phyloP scores from a whole-genome alignment of 2,797 vertebrate species.

The Halcyon smyrnensis region DNA sequence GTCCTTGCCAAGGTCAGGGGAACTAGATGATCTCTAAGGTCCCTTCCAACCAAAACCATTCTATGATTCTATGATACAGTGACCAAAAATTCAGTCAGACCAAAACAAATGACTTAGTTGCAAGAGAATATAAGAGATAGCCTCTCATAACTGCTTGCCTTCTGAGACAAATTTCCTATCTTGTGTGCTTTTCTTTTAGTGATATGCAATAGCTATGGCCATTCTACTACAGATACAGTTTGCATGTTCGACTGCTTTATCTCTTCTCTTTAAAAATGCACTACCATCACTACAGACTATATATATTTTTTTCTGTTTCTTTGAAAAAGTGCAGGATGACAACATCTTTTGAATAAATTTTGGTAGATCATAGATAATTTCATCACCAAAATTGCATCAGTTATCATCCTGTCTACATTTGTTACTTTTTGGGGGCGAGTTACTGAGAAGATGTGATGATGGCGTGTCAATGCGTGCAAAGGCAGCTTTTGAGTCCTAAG shows the following conservation, averaged over 20 bases:
- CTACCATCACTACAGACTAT: background rate
- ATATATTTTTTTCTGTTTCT: background rate
- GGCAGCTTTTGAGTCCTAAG: slow-evolving; percentile 1
- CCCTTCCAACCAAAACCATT: background rate
- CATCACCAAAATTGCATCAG: slow-evolving; percentile 22
- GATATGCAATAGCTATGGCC: background rate
- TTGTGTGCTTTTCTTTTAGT: background rate
- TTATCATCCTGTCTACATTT: slow-evolving; percentile 59
- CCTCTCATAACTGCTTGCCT: background rate
- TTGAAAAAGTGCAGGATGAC: background rate
- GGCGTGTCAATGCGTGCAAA: background rate
- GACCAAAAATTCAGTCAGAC: background rate
- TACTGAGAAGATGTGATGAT: slow-evolving; percentile 24
- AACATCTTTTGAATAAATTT: slow-evolving; percentile 23
- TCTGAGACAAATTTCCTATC: background rate
- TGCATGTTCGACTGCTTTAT: background rate
- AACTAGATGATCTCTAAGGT: background rate
- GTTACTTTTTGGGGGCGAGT: slow-evolving; percentile 35
- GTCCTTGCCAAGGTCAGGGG: background rate
- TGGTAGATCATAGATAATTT: slow-evolving; percentile 32
- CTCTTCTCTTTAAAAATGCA: background rate
- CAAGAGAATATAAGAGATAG: background rate
- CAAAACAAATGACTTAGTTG: background rate
- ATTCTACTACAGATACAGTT: background rate
- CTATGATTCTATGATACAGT: background rate